phyloP scores from a whole-genome alignment of 2,113 vertebrate species.

The Scomber japonicus region DNA sequence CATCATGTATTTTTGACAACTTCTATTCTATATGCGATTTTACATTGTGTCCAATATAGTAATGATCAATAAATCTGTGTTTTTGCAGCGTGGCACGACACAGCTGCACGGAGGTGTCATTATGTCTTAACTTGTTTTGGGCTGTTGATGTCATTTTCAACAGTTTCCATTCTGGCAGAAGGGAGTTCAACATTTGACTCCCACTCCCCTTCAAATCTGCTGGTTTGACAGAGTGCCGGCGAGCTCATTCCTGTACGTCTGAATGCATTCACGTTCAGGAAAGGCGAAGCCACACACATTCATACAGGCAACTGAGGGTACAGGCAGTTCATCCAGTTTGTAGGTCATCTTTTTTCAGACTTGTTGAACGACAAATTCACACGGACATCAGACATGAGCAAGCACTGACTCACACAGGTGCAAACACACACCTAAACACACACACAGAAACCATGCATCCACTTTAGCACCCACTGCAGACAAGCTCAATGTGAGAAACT shows the following conservation, averaged over 20 bases:
- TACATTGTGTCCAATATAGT: neutral
- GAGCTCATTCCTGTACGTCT: constrained; percentile 9
- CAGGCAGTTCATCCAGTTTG: neutral
- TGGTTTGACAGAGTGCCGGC: constrained; percentile 49
- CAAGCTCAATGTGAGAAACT: neutral
- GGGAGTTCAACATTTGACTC: constrained; percentile 53
- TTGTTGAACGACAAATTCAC: neutral
- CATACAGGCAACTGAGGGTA: neutral
- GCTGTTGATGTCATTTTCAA: constrained; percentile 46
- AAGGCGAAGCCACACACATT: neutral
- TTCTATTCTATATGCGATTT: neutral
- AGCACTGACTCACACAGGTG: neutral
- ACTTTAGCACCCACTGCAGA: neutral
- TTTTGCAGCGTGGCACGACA: neutral
- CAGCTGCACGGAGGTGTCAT: neutral
- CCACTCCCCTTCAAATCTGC: constrained; percentile 52
- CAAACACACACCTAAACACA: neutral
- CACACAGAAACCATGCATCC: neutral
- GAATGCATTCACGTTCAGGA: neutral
- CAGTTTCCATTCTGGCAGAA: constrained; percentile 28
- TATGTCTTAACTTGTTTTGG: constrained; percentile 10
- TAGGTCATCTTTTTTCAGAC: neutral
- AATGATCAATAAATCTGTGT: constrained; percentile 1
- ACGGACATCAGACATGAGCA: neutral
- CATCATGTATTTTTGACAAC: no score